Conservation (phyloP, 1,140 invertebrate species). For the Cotesia glomerata region DNA sequence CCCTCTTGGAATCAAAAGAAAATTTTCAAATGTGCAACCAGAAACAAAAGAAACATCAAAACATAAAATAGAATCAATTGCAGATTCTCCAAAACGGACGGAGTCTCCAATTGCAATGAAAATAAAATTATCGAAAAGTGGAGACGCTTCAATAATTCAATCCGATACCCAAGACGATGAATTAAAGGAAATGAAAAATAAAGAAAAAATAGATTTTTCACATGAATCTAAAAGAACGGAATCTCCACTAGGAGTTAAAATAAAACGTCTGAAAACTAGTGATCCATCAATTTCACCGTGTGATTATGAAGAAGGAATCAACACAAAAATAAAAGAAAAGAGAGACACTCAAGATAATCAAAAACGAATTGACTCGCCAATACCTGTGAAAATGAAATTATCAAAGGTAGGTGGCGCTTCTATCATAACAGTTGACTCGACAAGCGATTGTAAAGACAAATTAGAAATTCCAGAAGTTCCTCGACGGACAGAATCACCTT, state of each 20-base stretch:
- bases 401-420: conserved; percentile 49
- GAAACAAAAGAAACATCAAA: conserved; percentile 41
- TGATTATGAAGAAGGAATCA: conserved; percentile 38
- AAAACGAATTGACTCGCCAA: conserved; percentile 48
- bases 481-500: conserved; percentile 44
- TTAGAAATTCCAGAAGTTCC: conserved; percentile 41
- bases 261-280: conserved; percentile 53
- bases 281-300: conserved; percentile 51
- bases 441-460: conserved; percentile 47
- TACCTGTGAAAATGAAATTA: conserved; percentile 57
- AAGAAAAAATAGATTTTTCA: background rate
- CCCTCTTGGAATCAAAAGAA: conserved; percentile 59
- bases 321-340: conserved; percentile 39
- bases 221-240: conserved; percentile 41
- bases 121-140: conserved; percentile 58
- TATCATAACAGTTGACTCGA: conserved; percentile 42
- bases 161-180: conserved; percentile 35
- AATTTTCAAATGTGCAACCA: conserved; percentile 52
- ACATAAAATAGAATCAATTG: conserved; percentile 36
- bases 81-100: conserved; percentile 39
- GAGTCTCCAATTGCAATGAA: conserved; percentile 59
- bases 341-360: conserved; percentile 40
- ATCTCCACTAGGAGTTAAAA: conserved; percentile 57
- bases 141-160: conserved; percentile 57
- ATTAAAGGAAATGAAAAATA: conserved; percentile 23